phyloP scores from a whole-genome alignment of 2,797 vertebrate genomes.

The Ctenopoma kingsleyae region DNA sequence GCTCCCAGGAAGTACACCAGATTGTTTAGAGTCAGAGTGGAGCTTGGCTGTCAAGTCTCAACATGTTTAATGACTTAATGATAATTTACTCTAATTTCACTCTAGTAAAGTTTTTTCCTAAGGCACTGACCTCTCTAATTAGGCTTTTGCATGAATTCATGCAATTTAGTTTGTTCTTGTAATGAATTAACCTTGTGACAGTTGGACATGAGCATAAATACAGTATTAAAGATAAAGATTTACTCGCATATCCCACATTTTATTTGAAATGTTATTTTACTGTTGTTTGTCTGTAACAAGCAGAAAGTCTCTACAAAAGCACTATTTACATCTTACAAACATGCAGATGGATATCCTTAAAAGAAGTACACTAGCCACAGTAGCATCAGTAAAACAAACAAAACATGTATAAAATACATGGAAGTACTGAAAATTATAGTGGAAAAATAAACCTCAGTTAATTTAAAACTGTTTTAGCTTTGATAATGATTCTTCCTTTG shows the following conservation, averaged over 20 bases:
- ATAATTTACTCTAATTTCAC: slow-evolving; percentile 42
- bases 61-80: slow-evolving; percentile 74
- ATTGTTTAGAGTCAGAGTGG: slow-evolving; percentile 63
- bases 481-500: neutral
- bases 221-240: too few relatives aligned
- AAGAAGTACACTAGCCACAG: neutral
- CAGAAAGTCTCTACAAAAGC: neutral
- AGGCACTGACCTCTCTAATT: slow-evolving; percentile 49
- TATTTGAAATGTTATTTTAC: slow-evolving; percentile 4
- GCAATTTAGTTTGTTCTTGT: slow-evolving; percentile 12
- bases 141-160: slow-evolving; percentile 19
- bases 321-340: neutral
- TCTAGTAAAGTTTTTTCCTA: slow-evolving; percentile 52
- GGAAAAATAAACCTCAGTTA: neutral
- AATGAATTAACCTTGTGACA: slow-evolving; percentile 3
- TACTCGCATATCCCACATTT: slow-evolving; percentile 16
- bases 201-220: neutral
- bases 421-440: too few relatives aligned
- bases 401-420: neutral
- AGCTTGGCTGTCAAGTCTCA: slow-evolving; percentile 52
- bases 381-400: neutral
- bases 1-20: slow-evolving; percentile 66
- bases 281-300: neutral
- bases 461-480: neutral
- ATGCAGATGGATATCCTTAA: slow-evolving; percentile 1